Evolutionary conservation across 2,888 invertebrate genomes (phyloP), one percentile per base, ranked within the genome.

Genomic region (Parochlus steinenii): DNA sequence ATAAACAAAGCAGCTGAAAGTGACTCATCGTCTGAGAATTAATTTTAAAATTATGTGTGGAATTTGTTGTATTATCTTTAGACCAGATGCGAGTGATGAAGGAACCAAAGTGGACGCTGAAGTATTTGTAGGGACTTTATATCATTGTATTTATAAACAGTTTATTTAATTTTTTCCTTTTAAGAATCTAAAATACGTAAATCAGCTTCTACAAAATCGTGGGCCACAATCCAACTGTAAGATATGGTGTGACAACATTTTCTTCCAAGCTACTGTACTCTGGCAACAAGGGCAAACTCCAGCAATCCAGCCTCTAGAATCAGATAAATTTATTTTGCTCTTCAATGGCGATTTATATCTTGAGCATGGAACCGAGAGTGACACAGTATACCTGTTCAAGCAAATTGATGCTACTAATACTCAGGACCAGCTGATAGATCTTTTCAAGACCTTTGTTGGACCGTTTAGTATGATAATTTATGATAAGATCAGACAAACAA

Each of bases 291-390:
- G 92, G 3, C 40, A 44, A 2, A 37, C 53, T 12, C 49, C 73
- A 3, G 65, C 66, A 3, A 45, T 48, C 19, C 93, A 93, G 53
- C 93, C 93, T 1, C 34, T 67, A 17, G 65, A 70, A 51, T 55
- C 57, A 7, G 52, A 64, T 23, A 74, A 79, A 42, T 7, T 6
- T 20, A 52, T 77, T 35, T 61, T 93, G 37, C 54, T 89, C 15
- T 89, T 80, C 64, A 93, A 93, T 63, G 93, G 92, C 18, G 92
- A 95, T 58, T 69, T 87, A 43, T 92, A 79, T 19, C 46, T 53
- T 27, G 55, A 61, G 50, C 43, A 51, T 12, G 43, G 33, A 23
- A 40, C 46, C 31, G 49, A 45, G 6, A 63, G 69, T 41, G 75
- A 76, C 47, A 71, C 74, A 1, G 46, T 54, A 43, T 50, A 61